Evolutionary conservation across 2,113 vertebrate genomes (phyloP).

Genomic region (Dicaeum eximium): DNA sequence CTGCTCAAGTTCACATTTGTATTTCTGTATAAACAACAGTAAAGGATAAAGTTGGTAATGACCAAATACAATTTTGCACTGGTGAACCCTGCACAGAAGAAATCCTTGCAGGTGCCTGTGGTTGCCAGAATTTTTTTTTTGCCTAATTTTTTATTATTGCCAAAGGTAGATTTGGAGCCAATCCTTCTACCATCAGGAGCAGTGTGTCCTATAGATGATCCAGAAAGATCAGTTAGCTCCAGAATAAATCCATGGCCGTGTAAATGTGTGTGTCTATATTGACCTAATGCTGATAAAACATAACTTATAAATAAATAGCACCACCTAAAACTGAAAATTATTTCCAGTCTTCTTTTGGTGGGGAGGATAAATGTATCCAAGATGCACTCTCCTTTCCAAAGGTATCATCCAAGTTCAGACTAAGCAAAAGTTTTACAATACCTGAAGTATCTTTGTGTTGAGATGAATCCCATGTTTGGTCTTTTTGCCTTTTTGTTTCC

Average conservation of each 20-base stretch:
- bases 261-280: neutral
- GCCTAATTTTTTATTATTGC: neutral
- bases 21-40: constrained; percentile 26
- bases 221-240: neutral
- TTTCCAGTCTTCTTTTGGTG: neutral
- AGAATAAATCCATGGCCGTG: neutral
- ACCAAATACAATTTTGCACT: neutral
- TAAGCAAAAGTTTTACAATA: neutral
- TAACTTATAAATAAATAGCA: neutral
- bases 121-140: neutral
- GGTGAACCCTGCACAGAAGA: neutral
- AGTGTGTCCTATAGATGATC: neutral
- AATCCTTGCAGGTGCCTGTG: neutral
- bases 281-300: neutral
- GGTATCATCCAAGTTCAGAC: neutral
- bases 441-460: neutral
- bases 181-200: neutral
- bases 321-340: neutral
- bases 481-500: neutral
- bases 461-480: neutral
- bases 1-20: neutral
- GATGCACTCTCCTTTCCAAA: neutral
- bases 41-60: neutral
- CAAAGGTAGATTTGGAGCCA: neutral
- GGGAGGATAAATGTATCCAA: neutral